Evolutionary conservation across 2,888 invertebrate species (phyloP), one percentile per base, ranked within the genome.

Genomic region (Drosophila flavopinicola): DNA sequence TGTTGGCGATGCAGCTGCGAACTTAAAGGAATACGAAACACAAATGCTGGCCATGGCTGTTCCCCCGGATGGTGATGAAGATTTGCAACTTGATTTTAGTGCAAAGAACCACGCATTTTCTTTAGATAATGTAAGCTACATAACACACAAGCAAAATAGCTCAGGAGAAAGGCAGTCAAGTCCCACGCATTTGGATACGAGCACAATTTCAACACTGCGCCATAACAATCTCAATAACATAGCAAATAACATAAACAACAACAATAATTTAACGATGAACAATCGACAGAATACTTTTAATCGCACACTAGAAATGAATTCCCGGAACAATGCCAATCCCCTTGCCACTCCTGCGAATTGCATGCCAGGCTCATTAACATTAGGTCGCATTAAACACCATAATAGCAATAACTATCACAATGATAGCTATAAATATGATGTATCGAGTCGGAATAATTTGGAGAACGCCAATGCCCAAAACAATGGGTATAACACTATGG

Each of bases 31-130:
- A 91, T 98, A 98, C 90, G 98, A 98, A 91, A 98, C 98, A 0
- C 98, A 98, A 93, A 94, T 97, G 35, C 92, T 97, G 2, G 97
- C 97, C 74, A 97, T 97, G 97, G 96, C 96, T 67, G 97, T 98
- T 2, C 95, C 95, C 0, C 94, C 96, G 1, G 97, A 97, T 80
- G 96, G 95, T 68, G 94, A 94, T 65, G 95, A 95, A 76, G 97
- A 97, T 89, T 90, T 97, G 29, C 97, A 97, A 88, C 91, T 97
- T 54, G 97, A 97, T 90, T 96, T 96, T 88, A 96, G 96, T 90
- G 95, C 95, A 75, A 95, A 95, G 86, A 96, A 96, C 90, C 96
- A 96, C 87, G 96, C 96, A 0, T 97, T 96, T 88, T 96, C 95
- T 73, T 93, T 97, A 85, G 97, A 97, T 86, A 97, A 96, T 87